Base-by-base conservation (phyloP, 2,113 vertebrate genomes). In the Myxocyprinus asiaticus region DNA sequence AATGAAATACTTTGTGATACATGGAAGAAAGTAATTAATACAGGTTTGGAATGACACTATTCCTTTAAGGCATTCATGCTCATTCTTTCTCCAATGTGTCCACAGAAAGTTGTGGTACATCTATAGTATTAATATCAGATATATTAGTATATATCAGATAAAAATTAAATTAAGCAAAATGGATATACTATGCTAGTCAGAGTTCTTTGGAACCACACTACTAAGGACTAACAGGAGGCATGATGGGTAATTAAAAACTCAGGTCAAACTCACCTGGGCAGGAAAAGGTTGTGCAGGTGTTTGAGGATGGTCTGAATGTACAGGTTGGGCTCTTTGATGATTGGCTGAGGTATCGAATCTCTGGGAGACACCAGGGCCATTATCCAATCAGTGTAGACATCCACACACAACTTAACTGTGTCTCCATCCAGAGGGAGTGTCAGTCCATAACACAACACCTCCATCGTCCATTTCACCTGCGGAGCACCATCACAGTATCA, bases 401-500 rank as follows among this genome's bases (percentile, higher is more conserved):
- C 96, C 81, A 98, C 96, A 76, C 96, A 98, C 74, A 95, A 92
- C 82, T 95, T 96, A 84, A 98, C 95, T 33, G 94, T 96, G 78
- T 98, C 96, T 33, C 95, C 94, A 2, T 98, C 96, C 90, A 95
- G 87, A 70, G 95, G 95, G 76, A 98, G 94, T 0, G 95, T 98
- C 82, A 98, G 84, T 50, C 96, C 96, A 4, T 96, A 98, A 87
- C 95, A 95, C 86, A 98, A 91, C 71, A 97, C 96, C 89, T 98
- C 96, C 96, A 98, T 97, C 2, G 96, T 96, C 96, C 96, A 98
- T 91, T 96, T 97, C 86, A 98, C 96, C 96, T 98, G 84, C 48
- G 43, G 45, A 66, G 5, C 6, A 67, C 11, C 68, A 22, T 8
- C 3, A 61, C 17, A 11, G 11, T 2, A 45, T 61, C 42, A 9